Evolutionary conservation across 2,113 vertebrate species (phyloP), one percentile per base, ranked within the genome.

Genomic region (Plecturocebus donacophilus): DNA sequence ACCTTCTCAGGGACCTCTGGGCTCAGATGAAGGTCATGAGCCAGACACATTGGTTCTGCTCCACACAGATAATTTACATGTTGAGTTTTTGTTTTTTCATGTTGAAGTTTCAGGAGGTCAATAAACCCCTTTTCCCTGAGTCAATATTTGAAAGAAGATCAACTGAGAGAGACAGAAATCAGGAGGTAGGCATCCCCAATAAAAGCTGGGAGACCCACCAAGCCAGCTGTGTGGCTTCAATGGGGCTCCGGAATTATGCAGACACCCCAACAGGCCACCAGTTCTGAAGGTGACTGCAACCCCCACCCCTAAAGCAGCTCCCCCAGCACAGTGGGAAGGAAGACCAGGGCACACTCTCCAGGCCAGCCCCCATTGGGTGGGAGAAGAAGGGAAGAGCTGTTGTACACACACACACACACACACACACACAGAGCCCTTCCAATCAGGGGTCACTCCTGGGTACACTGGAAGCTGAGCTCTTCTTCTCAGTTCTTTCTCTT

Each of bases 371-470:
- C 30, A 0, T 5, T 20, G 20, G 8, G 42, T 77, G 75, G 27
- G 21, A 11, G 61, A 25, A 38, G 42, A 49, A 84, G 77, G 42
- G 68, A 25, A 23, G 40, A 40, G 80, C 52, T 38, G n/a, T n/a
- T n/a, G n/a, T n/a, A 42, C 11, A 1, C 6, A 25, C 16, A 1
- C 20, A 19, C 23, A 12, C n/a, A n/a, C n/a, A 12, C n/a, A 30
- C 30, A 32, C 10, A 32, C n/a, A 42, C 11, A 1, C 6, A 25
- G 21, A 2, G 5, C 12, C 12, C 61, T 64, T 32, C 61, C 12
- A 32, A 32, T 64, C 61, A 64, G 6, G 61, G 61, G 5, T 32
- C 61, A 64, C 27, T 32, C 61, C 61, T 64, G 61, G 27, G 61
- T 12, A 64, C 27, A 30, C 30, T 64, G 61, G 27, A 64, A 64